Percentiles rank a stretch among this genome's conserved stretches.
Conservation (phyloP, 2,113 vertebrate species). For the Hippocampus mohnikei region DNA sequence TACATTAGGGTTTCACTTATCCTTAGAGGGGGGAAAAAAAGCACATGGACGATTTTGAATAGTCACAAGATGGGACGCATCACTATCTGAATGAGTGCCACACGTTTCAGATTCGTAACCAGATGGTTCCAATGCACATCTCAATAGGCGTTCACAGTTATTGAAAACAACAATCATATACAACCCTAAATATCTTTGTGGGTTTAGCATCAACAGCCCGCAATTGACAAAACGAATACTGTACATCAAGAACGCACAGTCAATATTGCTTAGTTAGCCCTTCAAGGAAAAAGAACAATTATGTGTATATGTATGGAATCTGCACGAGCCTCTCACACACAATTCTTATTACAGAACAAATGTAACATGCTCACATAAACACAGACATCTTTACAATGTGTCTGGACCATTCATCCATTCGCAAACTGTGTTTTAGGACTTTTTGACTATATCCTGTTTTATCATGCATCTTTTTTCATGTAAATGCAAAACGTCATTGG, state of each 20-base stretch:
- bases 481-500: not conserved
- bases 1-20: conserved; percentile 56
- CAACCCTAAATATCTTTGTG: conserved; percentile 29
- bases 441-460: not conserved
- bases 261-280: not conserved
- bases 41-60: conserved; percentile 46
- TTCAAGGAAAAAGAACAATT: not conserved
- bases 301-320: not conserved
- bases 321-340: not conserved
- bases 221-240: too few species aligned
- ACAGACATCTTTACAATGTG: not conserved
- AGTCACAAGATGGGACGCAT: conserved; percentile 32
- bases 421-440: not conserved
- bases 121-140: conserved; percentile 51
- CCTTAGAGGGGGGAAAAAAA: conserved; percentile 42
- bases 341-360: not conserved
- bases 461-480: not conserved
- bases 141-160: conserved; percentile 36
- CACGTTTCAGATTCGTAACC: conserved; percentile 41
- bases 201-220: conserved; percentile 38
- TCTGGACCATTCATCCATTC: not conserved
- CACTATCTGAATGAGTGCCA: conserved; percentile 41
- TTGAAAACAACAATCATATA: conserved; percentile 28
- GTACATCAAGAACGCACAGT: conserved; percentile 14
- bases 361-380: not conserved